phyloP scores from a whole-genome alignment of 2,888 invertebrate species.

The Drosophila crucigera region DNA sequence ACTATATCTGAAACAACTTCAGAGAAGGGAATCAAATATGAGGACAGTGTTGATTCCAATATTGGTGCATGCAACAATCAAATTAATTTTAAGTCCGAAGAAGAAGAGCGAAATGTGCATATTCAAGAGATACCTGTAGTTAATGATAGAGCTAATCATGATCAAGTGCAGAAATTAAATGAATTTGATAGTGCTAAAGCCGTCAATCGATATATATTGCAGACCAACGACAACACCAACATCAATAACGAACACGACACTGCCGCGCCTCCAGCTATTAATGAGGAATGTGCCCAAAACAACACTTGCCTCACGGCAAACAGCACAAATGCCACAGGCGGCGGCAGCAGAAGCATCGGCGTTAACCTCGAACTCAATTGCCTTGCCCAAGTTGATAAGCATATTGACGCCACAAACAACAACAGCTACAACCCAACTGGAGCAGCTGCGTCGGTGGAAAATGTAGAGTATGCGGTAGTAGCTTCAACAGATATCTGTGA shows the following conservation, averaged over 20 bases:
- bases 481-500: slow-evolving; percentile 14
- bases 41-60: slow-evolving; percentile 7
- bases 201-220: slow-evolving; percentile 66
- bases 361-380: slow-evolving; percentile 24
- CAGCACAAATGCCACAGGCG: slow-evolving; percentile 23
- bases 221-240: slow-evolving; percentile 71
- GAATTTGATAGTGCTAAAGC: slow-evolving; percentile 61
- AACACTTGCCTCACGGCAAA: slow-evolving; percentile 21
- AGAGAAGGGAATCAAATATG: background rate
- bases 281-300: slow-evolving; percentile 41
- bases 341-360: slow-evolving; percentile 25
- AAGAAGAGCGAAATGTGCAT: slow-evolving; percentile 20
- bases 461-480: slow-evolving; percentile 44
- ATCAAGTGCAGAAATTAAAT: slow-evolving; percentile 46
- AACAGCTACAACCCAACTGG: slow-evolving; percentile 32
- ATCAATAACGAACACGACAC: slow-evolving; percentile 46
- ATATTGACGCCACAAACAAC: slow-evolving; percentile 45
- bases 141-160: slow-evolving; percentile 43
- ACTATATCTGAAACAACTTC: background rate
- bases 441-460: slow-evolving; percentile 41
- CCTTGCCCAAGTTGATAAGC: slow-evolving; percentile 66
- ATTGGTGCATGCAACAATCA: slow-evolving; percentile 28
- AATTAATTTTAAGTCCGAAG: slow-evolving; percentile 53
- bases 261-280: slow-evolving; percentile 54
- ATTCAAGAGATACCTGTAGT: slow-evolving; percentile 46